These are phyloP conservation scores for Pseudomyrmex dendroicus DNA, from an alignment of 1,140 invertebrate species.

Conservation along the genomic window DNA sequence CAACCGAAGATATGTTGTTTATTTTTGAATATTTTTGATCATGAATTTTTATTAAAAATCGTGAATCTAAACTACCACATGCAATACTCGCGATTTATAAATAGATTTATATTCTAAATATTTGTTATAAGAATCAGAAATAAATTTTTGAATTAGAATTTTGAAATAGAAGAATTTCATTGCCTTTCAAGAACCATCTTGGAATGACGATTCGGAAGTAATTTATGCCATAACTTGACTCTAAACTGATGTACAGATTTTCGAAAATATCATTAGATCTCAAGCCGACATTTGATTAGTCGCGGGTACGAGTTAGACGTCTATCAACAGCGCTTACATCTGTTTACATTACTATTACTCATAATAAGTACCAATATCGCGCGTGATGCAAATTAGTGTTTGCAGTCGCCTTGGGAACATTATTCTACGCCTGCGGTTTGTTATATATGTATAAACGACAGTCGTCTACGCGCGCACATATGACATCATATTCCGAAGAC, in stretches of 20 bases:
- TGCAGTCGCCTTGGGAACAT: conserved; percentile 49
- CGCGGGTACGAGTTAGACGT: background rate
- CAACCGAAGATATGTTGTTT: background rate
- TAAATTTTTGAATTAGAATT: too few relatives aligned
- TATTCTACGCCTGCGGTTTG: conserved; percentile 53
- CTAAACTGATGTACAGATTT: background rate
- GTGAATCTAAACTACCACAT: too few relatives aligned
- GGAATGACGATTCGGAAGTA: too few relatives aligned
- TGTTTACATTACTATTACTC: conserved; percentile 40
- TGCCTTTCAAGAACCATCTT: too few relatives aligned
- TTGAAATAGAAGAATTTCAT: too few relatives aligned
- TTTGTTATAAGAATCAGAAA: too few relatives aligned
- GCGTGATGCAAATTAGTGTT: conserved; percentile 53
- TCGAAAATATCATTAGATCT: conserved; percentile 2
- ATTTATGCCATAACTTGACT: too few relatives aligned
- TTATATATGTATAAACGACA: conserved; percentile 31
- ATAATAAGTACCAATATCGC: conserved; percentile 39
- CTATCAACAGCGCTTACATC: conserved; percentile 15
- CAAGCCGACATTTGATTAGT: background rate
- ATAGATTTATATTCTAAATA: too few relatives aligned
- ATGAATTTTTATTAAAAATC: too few relatives aligned
- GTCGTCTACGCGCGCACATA: background rate
- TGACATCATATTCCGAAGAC: conserved; percentile 51
- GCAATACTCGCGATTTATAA: too few relatives aligned
- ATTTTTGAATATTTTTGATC: too few relatives aligned